Percentiles rank a stretch among this genome's conserved stretches.
phyloP scores from a whole-genome alignment of 2,888 invertebrate genomes.

The Orchestes rusci region DNA sequence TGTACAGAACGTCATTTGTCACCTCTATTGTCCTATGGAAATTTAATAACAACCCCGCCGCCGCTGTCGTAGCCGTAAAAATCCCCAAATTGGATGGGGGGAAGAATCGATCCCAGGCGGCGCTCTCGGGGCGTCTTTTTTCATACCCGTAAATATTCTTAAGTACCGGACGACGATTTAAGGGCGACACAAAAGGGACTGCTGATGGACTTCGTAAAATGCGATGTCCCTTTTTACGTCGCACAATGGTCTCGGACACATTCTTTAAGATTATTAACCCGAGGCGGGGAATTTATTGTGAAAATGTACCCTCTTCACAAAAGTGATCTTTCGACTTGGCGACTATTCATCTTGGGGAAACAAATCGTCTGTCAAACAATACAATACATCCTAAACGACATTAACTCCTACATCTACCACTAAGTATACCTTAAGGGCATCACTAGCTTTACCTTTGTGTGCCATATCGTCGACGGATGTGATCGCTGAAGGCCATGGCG shows the following conservation, averaged over 20 bases:
- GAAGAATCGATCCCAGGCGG: conserved; percentile 25
- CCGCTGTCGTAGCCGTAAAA: conserved; percentile 20
- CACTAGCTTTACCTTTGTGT: conserved; percentile 84
- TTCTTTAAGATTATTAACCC: no score
- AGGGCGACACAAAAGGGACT: conserved; percentile 27
- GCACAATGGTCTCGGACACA: conserved; percentile 18
- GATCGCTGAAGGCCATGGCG: conserved; percentile 74
- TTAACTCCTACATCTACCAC: no score
- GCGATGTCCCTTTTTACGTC: conserved; percentile 11
- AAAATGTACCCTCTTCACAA: no score
- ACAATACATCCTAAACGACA: no score
- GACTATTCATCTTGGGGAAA: no score
- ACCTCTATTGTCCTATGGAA: no score
- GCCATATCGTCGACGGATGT: conserved; percentile 77
- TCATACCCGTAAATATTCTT: conserved; percentile 41
- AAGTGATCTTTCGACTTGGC: no score
- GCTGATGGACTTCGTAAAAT: conserved; percentile 20
- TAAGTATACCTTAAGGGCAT: no score
- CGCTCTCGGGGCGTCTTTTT: conserved; percentile 25
- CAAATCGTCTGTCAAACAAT: no score
- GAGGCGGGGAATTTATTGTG: no score
- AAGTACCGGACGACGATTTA: conserved; percentile 39
- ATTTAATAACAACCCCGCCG: conserved; percentile 19
- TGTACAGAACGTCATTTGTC: no score
- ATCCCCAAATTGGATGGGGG: conserved; percentile 25